Percentiles rank a stretch among this genome's conserved stretches.
Conservation (phyloP, 2,888 invertebrate species). For the Hirtodrosophila histrioides region DNA sequence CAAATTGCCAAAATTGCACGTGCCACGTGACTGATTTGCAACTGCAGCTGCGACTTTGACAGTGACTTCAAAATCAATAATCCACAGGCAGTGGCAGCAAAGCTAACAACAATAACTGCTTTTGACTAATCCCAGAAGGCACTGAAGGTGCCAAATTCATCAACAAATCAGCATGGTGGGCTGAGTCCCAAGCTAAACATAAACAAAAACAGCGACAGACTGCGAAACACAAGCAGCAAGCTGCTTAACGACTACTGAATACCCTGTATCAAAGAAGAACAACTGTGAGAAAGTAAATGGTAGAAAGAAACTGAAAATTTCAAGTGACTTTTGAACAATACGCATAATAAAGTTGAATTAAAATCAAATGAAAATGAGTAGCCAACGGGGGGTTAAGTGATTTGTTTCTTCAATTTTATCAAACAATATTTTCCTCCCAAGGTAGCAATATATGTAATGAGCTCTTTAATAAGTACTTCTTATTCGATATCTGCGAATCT, state of each 20-base stretch:
- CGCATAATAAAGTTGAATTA: too few species aligned
- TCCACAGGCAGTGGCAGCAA: constrained; percentile 27
- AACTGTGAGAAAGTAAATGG: too few species aligned
- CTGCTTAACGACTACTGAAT: constrained; percentile 3
- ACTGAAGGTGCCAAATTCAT: constrained; percentile 72
- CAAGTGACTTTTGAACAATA: too few species aligned
- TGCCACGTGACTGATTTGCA: constrained; percentile 46
- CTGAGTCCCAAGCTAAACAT: constrained; percentile 46
- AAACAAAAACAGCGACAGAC: constrained; percentile 48
- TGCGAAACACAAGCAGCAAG: not conserved
- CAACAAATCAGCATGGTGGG: constrained; percentile 65
- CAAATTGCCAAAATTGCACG: constrained; percentile 60
- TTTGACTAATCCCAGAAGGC: constrained; percentile 59
- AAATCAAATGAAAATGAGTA: too few species aligned
- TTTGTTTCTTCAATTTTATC: too few species aligned
- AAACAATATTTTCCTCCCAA: too few species aligned
- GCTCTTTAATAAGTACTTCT: too few species aligned
- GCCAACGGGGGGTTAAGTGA: too few species aligned
- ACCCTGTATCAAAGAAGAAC: constrained; percentile 1
- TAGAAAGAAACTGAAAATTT: too few species aligned
- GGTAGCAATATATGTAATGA: too few species aligned
- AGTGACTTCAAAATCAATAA: constrained; percentile 55
- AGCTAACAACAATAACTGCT: constrained; percentile 16
- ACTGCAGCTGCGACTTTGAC: constrained; percentile 19
- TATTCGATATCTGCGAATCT: too few species aligned